Base-by-base conservation (phyloP, 2,113 vertebrate genomes). In the Prietella phreatophila region DNA sequence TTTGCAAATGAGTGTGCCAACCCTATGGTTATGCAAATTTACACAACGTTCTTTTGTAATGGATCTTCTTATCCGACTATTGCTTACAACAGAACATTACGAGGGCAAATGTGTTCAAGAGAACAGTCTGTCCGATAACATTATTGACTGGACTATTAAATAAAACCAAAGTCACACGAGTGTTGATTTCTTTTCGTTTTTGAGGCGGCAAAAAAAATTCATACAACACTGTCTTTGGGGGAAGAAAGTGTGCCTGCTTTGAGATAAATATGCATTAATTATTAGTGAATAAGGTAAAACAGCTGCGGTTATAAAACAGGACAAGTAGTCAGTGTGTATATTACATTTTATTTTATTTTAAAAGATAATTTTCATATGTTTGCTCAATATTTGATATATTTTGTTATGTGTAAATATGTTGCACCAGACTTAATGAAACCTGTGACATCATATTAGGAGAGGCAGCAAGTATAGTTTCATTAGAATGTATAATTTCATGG, bases 281-380 rank as follows among this genome's bases (percentile, higher is more conserved):
- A 79, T 79, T 2, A 25, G 36, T 47, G 25, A 75, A 61, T 39
- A 61, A 30, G 10, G 20, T 33, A 53, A 82, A 63, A 63, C 19
- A 81, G 7, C 5, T 22, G 22, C 11, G 73, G 9, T 10, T 55
- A 81, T 75, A 71, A 71, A 53, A 91, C 92, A 83, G 91, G 75
- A 91, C 76, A 86, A 10, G 17, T 84, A 65, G 80, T 33, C 88
- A 79, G 85, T 92, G 91, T 93, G 86, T 93, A 93, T 93, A 93
- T 93, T 91, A 92, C 86, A 94, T 93, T 82, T 82, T 85, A 95
- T 94, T 96, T 95, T 89, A 95, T 94, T 96, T 95, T 89, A 95
- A 96, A 96, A 95, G 93, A 90, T 90, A 90, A 91, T 88, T 92
- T 94, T 94, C 88, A 91, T 94, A 92, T 33, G 67, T 93, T 92